A percentile compares a stretch with the other conserved stretches of the same genome.
These are phyloP conservation scores for Ophiodon elongatus DNA, from an alignment of 2,113 vertebrate genomes.

Conservation along the genomic window DNA sequence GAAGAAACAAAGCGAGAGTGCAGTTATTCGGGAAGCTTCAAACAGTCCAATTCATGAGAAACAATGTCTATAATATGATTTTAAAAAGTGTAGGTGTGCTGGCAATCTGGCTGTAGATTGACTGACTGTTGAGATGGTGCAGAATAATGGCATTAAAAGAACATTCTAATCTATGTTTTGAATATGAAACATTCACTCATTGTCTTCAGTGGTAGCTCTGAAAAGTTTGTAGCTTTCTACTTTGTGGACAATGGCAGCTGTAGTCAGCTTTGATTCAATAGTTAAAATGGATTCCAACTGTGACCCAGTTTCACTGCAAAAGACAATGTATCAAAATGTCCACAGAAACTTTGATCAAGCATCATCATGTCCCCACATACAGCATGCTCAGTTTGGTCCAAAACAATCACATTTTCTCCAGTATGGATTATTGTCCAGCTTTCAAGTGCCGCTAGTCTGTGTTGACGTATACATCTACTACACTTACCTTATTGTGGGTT, in stretches of 20 bases:
- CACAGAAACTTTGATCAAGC: conserved; percentile 25
- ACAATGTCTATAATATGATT: conserved; percentile 27
- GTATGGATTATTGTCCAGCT: background rate
- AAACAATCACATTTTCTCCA: background rate
- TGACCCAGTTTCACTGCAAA: conserved; percentile 30
- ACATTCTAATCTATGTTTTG: background rate
- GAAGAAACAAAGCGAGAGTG: conserved; percentile 23
- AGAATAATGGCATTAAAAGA: background rate
- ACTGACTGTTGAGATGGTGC: background rate
- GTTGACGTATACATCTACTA: background rate
- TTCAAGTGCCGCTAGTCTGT: background rate
- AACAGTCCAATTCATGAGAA: conserved; percentile 41
- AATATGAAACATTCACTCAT: conserved; percentile 9
- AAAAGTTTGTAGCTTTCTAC: background rate
- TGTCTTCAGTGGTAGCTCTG: background rate
- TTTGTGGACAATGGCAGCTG: background rate
- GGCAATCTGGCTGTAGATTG: background rate
- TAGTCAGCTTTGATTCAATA: conserved; percentile 28
- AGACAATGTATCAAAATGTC: conserved; percentile 7
- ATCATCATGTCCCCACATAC: conserved; percentile 19
- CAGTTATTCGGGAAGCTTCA: conserved; percentile 14
- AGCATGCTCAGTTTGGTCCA: background rate
- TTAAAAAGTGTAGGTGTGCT: conserved; percentile 13
- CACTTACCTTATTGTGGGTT: background rate
- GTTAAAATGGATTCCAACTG: conserved; percentile 32